Evolutionary conservation across 2,113 vertebrate genomes (phyloP).

Genomic region (Proterorhinus semilunaris): DNA sequence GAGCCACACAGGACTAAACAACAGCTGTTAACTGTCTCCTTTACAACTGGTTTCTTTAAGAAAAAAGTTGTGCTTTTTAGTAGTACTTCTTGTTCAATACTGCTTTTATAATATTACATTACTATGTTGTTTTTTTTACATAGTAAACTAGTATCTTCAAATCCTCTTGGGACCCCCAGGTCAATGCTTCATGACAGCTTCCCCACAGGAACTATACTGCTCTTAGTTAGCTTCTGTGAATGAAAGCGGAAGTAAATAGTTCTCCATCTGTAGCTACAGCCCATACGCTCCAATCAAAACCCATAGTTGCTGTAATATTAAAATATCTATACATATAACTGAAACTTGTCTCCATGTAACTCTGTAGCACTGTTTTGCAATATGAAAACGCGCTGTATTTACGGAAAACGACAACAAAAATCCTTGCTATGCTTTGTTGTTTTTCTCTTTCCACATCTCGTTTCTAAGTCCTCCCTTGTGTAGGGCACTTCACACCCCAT

Average conservation of each 20-base stretch:
- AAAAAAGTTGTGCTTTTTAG: conserved; percentile 9
- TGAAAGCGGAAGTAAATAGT: no score
- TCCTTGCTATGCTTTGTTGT: neutral
- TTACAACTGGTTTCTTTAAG: conserved; percentile 24
- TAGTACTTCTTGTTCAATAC: neutral
- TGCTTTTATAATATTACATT: neutral
- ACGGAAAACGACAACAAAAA: neutral
- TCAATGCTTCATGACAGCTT: no score
- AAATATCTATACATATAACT: no score
- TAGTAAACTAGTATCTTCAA: neutral
- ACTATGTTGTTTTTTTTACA: neutral
- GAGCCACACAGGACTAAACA: conserved; percentile 15
- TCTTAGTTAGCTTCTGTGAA: no score
- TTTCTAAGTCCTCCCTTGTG: neutral
- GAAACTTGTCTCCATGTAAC: no score
- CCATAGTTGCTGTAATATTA: no score
- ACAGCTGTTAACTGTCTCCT: conserved; percentile 28
- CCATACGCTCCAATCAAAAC: no score
- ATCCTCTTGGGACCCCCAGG: neutral
- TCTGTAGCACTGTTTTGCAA: no score
- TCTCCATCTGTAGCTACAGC: no score
- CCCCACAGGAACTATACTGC: no score
- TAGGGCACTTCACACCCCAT: neutral
- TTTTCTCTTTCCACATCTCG: neutral
- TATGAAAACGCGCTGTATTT: neutral